Evolutionary conservation across 1,140 invertebrate species (phyloP).

Genomic region (Oscheius sp.): DNA sequence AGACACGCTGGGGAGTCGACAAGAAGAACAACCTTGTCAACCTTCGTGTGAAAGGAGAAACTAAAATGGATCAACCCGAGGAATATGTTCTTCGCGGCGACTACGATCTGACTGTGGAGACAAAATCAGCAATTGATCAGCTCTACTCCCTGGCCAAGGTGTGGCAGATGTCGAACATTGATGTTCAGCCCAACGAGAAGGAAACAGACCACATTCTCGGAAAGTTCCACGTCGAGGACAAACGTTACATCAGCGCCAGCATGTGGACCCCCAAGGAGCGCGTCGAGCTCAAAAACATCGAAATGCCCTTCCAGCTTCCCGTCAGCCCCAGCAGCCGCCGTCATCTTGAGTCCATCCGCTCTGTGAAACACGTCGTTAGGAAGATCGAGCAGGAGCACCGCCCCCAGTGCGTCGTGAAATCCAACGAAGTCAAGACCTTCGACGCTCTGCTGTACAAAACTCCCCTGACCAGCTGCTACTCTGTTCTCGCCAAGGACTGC

Average conservation of each 20-base stretch:
- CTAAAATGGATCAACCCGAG: constrained; percentile 28
- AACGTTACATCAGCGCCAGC: constrained; percentile 23
- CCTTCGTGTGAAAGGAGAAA: constrained; percentile 33
- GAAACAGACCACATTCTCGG: neutral
- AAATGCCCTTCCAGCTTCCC: constrained; percentile 26
- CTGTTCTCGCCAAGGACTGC: constrained; percentile 38
- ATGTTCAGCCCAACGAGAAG: constrained; percentile 5
- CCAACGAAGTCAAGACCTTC: constrained; percentile 31
- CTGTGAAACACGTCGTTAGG: neutral
- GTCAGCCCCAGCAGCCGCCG: constrained; percentile 8
- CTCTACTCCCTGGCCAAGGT: neutral
- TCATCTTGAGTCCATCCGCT: neutral
- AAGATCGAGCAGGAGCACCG: neutral
- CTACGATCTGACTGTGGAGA: constrained; percentile 20
- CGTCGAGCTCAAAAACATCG: constrained; percentile 5
- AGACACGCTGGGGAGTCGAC: constrained; percentile 20
- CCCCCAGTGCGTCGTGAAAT: constrained; percentile 25
- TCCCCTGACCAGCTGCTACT: constrained; percentile 28
- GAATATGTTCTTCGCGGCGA: constrained; percentile 29
- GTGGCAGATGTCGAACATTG: neutral
- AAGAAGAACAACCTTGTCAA: constrained; percentile 17
- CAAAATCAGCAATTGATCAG: constrained; percentile 10
- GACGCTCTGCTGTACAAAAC: constrained; percentile 28
- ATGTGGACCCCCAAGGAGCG: constrained; percentile 17
- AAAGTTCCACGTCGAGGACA: constrained; percentile 16